A percentile compares a stretch with the other conserved stretches of the same genome.
Evolutionary conservation across 2,113 vertebrate genomes (phyloP).

Genomic region (Tor tambroides): DNA sequence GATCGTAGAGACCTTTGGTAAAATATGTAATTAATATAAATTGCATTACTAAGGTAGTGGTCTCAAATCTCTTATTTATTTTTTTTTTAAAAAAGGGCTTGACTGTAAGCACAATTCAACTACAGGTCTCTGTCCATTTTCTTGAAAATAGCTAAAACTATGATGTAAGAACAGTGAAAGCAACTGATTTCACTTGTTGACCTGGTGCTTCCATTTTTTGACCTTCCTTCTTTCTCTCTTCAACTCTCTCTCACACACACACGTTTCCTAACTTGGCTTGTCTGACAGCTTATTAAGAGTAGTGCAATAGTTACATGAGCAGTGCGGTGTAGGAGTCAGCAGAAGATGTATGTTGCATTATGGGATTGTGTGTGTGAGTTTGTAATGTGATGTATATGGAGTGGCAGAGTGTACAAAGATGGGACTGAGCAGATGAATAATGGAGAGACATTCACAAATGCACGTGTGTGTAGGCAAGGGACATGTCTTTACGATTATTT

Average conservation of each 20-base stretch:
- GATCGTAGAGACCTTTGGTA: no score
- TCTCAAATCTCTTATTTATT: no score
- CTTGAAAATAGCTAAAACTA: conserved; percentile 28
- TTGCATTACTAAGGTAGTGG: no score
- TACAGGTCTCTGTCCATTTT: conserved; percentile 8
- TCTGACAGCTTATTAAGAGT: conserved; percentile 36
- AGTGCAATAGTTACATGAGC: conserved; percentile 52
- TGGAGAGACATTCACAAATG: conserved; percentile 39
- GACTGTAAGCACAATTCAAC: not conserved
- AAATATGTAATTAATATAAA: no score
- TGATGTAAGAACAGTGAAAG: conserved; percentile 54
- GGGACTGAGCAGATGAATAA: conserved; percentile 35
- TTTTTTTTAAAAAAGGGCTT: not conserved
- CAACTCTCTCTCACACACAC: not conserved
- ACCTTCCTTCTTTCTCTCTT: not conserved
- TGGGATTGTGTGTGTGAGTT: not conserved
- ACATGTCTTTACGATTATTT: conserved; percentile 45
- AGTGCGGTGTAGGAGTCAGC: conserved; percentile 4
- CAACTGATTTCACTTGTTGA: not conserved
- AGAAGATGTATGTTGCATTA: conserved; percentile 16
- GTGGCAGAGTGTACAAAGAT: conserved; percentile 13
- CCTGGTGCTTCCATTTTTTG: conserved; percentile 3
- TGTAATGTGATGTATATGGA: conserved; percentile 36
- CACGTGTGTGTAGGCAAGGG: conserved; percentile 34
- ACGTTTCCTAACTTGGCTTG: conserved; percentile 19